Percentiles rank a stretch among this genome's conserved stretches.
These are phyloP conservation scores for Puntigrus tetrazona DNA, from an alignment of 2,113 vertebrate species.

Conservation along the genomic window DNA sequence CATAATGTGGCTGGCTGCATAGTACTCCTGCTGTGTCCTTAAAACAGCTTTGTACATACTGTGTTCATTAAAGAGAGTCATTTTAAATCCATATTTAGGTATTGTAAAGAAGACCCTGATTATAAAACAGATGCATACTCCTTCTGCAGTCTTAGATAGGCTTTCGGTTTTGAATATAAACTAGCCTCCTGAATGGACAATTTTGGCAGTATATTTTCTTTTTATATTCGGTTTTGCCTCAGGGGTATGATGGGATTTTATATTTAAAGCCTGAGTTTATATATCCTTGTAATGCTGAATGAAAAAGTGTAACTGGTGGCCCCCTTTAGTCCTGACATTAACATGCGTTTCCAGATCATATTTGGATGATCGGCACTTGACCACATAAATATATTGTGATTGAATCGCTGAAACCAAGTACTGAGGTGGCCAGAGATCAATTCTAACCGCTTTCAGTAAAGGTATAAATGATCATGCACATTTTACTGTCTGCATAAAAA, in stretches of 20 bases:
- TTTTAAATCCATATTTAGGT: constrained; percentile 1
- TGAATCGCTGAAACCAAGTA: neutral
- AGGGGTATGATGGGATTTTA: neutral
- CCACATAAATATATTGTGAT: neutral
- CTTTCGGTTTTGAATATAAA: constrained; percentile 7
- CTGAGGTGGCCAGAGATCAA: neutral
- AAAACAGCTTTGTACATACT: neutral
- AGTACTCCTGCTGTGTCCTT: constrained; percentile 8
- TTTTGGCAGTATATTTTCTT: neutral
- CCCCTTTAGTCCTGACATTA: constrained; percentile 1
- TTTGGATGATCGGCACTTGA: neutral
- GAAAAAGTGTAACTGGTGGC: neutral
- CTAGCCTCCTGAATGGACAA: neutral
- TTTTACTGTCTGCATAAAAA: neutral
- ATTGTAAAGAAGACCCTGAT: neutral
- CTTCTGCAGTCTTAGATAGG: neutral
- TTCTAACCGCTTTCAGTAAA: neutral
- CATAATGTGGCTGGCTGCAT: neutral
- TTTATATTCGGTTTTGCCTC: constrained; percentile 9
- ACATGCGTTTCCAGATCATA: neutral
- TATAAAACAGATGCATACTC: neutral
- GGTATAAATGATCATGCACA: neutral
- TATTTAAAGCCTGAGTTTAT: neutral
- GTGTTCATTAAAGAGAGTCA: neutral
- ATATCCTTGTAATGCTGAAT: constrained; percentile 15